Base-by-base conservation (phyloP, 2,888 invertebrate species). In the Oconnorella tubifera region DNA sequence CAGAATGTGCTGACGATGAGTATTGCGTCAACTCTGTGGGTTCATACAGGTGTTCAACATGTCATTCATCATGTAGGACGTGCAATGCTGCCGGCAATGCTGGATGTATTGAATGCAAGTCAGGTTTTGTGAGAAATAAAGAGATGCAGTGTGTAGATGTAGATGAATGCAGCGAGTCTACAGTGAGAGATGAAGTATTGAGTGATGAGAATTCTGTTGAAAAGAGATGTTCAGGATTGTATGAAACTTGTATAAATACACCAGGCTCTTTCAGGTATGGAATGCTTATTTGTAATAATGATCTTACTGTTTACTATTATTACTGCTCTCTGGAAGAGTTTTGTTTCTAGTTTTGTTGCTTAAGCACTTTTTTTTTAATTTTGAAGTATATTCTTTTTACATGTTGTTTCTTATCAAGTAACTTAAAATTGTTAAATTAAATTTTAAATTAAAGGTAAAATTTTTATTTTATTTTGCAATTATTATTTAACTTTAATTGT, bases 31-130 rank as follows among this genome's bases (percentile, higher is more conserved):
- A 72, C 63, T 64, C 62, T 25, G 56, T 61, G 6, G 72, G 70
- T 10, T 68, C 70, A 10, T 67, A 60, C 58, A 61, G 63, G 19
- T 72, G 72, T 53, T 58, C 62, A 10, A 64, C 70, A 14, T 96
- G 96, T 77, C 91, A 95, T 78, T 80, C 80, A 32, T 86, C 93
- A 0, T 96, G 96, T 76, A 85, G 87, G 2, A 51, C 51, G 2
- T 66, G 66, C 48, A 23, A 27, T 29, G 66, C 56, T 19, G n/a
- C 58, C 81, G 95, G 95, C 0, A 91, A 93, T 0, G 93, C 95
- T 80, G 90, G 91, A 88, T 96, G 96, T 82, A 84, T 85, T 33
- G 85, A 87, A 76, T 96, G 96, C 85, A 89, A 89, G 0, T 83
- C 86, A 23, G 91, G 89, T 3, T 92, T 86, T 79, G 84, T 85